A percentile compares a stretch with the other conserved stretches of the same genome.
phyloP scores from a whole-genome alignment of 2,888 invertebrate genomes.

The Doris montereyensis region DNA sequence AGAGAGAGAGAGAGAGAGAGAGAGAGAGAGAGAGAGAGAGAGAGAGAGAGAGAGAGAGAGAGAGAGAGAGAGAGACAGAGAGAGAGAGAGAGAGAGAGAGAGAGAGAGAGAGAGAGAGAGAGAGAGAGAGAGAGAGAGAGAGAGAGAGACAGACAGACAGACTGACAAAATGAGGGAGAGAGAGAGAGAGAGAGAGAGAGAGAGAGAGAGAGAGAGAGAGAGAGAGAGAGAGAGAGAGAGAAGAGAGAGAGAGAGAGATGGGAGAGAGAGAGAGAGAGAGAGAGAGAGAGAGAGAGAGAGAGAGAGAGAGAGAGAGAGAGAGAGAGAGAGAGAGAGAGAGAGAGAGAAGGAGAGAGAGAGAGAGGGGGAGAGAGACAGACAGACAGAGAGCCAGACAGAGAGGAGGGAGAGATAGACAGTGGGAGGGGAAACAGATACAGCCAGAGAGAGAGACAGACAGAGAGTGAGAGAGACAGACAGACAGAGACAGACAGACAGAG shows the following conservation, averaged over 20 bases:
- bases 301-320: background rate
- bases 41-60: background rate
- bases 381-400: too few species aligned
- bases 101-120: too few species aligned
- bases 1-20: background rate
- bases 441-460: too few species aligned
- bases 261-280: background rate
- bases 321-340: background rate
- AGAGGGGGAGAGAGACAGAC: background rate
- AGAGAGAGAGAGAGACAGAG: background rate
- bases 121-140: too few species aligned
- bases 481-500: conserved; percentile 11
- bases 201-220: too few species aligned
- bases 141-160: too few species aligned
- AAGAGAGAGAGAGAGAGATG: background rate
- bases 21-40: background rate
- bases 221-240: too few species aligned
- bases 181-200: too few species aligned
- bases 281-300: background rate
- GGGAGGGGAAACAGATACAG: background rate
- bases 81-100: background rate
- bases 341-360: background rate
- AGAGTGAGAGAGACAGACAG: background rate
- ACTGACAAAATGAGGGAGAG: too few species aligned
- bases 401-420: background rate